Base-by-base conservation (phyloP, 1,140 invertebrate genomes). In the Dendrolimus kikuchii region DNA sequence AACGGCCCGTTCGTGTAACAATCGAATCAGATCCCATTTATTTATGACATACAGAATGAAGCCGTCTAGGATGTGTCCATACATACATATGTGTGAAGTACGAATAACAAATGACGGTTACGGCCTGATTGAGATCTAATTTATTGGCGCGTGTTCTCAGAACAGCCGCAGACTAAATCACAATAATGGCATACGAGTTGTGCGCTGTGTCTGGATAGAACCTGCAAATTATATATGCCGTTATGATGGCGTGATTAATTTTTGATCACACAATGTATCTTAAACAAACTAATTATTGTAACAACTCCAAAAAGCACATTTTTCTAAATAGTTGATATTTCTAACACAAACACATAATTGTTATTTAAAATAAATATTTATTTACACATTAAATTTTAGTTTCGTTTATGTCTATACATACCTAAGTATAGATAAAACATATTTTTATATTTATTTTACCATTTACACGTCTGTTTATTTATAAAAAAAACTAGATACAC, bases 71-170 rank as follows among this genome's bases (percentile, higher is more conserved):
- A 5, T 59, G 51, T 48, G 40, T 48, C 37, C 52, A 41, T 56
- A 49, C 44, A 45, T 55, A 53, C 55, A 59, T 59, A 55, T 60
- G 56, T 57, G 59, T 63, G 56, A 62, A 67, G 62, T 62, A 57
- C 57, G 62, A 67, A 68, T 78, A 78, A 77, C 74, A 73, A 81
- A 81, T 78, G 68, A 69, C 53, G 72, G 74, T 75, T 69, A 70
- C 65, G 63, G 53, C 49, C 74, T 81, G 78, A 81, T 81, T 81
- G 78, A 75, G 78, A 81, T 80, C 77, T 68, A 79, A 81, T 81
- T 81, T 81, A 80, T 75, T 71, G 71, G 68, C 64, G 66, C 71
- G 60, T 68, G 74, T 80, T 74, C 72, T 74, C 68, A 73, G 62
- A 80, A 75, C 66, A 74, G 68, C 77, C 74, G 66, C 68, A 68